phyloP scores from a whole-genome alignment of 2,113 vertebrate genomes.

The Bambusicola thoracicus region DNA sequence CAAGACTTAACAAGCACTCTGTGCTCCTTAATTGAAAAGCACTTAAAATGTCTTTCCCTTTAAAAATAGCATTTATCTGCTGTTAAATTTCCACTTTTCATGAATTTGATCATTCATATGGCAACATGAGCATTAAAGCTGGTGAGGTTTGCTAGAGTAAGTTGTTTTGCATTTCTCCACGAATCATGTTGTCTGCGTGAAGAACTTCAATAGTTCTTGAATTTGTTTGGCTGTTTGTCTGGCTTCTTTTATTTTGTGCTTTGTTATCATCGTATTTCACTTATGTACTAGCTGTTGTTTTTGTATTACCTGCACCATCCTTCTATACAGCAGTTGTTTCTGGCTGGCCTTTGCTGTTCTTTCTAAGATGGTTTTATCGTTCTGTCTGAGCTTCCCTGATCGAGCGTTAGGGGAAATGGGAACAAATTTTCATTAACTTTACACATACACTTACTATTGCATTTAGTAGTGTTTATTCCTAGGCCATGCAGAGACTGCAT shows the following conservation, averaged over 20 bases:
- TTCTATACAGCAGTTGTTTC: not conserved
- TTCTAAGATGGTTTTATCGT: not conserved
- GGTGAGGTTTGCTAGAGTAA: not conserved
- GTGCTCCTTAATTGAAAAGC: not conserved
- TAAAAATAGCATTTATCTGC: conserved; percentile 1
- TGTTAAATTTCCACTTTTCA: conserved; percentile 12
- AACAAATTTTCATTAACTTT: not conserved
- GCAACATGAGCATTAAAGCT: not conserved
- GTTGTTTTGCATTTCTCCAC: not conserved
- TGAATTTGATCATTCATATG: conserved; percentile 19
- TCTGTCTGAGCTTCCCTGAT: not conserved
- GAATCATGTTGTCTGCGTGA: not conserved
- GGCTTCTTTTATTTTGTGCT: not conserved
- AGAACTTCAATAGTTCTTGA: not conserved
- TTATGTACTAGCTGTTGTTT: not conserved
- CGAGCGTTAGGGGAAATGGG: not conserved
- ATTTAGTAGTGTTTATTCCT: not conserved
- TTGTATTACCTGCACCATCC: not conserved
- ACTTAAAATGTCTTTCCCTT: not conserved
- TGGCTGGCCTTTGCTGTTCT: not conserved
- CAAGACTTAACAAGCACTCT: not conserved
- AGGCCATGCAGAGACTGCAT: not conserved
- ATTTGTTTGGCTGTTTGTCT: not conserved
- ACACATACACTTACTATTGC: too few species aligned
- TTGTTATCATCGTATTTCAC: not conserved